These are phyloP conservation scores for Diglossa cyanea DNA, from an alignment of 2,797 vertebrate species.

Conservation along the genomic window DNA sequence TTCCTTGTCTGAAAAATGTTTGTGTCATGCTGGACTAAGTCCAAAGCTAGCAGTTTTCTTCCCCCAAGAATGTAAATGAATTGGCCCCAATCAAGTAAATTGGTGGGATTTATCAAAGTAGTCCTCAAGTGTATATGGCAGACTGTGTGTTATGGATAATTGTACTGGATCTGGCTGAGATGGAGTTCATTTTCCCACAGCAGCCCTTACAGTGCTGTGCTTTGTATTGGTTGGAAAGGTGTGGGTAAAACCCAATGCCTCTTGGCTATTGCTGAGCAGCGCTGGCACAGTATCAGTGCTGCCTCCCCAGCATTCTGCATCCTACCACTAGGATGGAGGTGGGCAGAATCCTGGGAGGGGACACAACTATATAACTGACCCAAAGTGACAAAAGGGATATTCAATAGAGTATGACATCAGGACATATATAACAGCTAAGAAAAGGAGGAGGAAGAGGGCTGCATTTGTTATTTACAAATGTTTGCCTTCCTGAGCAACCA, in stretches of 20 bases:
- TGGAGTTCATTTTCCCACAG: neutral
- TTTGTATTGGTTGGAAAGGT: neutral
- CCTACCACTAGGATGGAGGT: neutral
- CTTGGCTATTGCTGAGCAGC: neutral
- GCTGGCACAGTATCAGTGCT: rapidly evolving
- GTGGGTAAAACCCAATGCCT: neutral
- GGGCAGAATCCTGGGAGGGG: neutral
- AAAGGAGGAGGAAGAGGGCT: neutral
- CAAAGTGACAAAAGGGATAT: neutral
- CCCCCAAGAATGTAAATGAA: neutral
- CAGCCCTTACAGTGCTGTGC: neutral
- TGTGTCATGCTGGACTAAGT: neutral
- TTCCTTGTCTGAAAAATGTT: neutral
- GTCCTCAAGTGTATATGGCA: neutral
- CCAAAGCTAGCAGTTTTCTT: neutral
- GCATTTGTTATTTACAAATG: neutral
- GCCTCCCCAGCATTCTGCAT: neutral
- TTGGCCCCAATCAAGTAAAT: neutral
- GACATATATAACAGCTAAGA: neutral
- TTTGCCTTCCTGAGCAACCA: neutral
- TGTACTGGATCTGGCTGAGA: neutral
- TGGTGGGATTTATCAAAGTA: neutral
- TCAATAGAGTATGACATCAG: neutral
- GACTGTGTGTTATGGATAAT: neutral
- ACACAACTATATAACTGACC: too few species aligned